Conservation (phyloP, 2,888 invertebrate species). For the Rhynchonema sp. region DNA sequence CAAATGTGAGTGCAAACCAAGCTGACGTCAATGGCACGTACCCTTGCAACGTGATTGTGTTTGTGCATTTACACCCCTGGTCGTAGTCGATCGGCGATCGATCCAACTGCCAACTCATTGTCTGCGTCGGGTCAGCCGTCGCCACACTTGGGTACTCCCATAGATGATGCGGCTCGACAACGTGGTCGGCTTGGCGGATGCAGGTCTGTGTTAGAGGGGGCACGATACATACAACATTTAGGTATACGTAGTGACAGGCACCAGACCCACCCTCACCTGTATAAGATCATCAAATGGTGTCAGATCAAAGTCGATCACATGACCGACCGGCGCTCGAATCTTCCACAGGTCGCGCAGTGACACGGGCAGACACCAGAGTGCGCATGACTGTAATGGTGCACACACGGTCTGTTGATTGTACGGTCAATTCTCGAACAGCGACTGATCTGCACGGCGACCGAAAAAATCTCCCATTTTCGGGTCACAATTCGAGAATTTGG, state of each 20-base stretch:
- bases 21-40: no score
- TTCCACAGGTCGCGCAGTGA: conserved; percentile 74
- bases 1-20: no score
- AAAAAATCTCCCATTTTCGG: no score
- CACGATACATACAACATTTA: no score
- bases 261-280: conserved; percentile 62
- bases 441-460: no score
- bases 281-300: conserved; percentile 63
- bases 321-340: conserved; percentile 52
- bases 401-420: no score
- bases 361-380: conserved; percentile 36
- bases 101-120: not conserved
- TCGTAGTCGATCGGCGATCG: not conserved
- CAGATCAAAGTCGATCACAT: conserved; percentile 66
- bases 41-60: no score
- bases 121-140: no score
- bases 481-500: no score
- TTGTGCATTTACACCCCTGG: not conserved
- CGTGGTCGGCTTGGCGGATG: conserved; percentile 50
- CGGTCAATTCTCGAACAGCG: no score
- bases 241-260: no score
- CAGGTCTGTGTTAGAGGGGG: conserved; percentile 42
- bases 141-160: conserved; percentile 68
- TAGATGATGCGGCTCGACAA: conserved; percentile 74
- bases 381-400: not conserved